phyloP scores from a whole-genome alignment of 2,888 invertebrate species.

The Campoplex capitator region DNA sequence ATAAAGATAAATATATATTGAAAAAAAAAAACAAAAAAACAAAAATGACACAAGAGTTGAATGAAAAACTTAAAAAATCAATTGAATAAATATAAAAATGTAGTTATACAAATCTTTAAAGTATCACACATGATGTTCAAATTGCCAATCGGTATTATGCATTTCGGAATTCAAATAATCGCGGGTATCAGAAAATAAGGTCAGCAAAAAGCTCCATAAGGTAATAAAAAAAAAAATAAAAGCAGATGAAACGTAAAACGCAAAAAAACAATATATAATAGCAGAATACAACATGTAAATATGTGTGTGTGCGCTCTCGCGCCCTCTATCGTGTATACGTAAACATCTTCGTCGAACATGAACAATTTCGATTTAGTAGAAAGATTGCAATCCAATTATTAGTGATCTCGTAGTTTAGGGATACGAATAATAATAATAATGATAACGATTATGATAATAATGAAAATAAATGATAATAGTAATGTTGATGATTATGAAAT shows the following conservation, averaged over 20 bases:
- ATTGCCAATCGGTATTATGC: slow-evolving; percentile 36
- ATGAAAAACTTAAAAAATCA: slow-evolving; percentile 39
- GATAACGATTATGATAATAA: slow-evolving; percentile 7
- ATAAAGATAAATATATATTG: slow-evolving; percentile 6
- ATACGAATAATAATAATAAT: slow-evolving; percentile 10
- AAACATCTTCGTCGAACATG: slow-evolving; percentile 41
- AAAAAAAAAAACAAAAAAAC: background rate
- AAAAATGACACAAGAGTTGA: slow-evolving; percentile 31
- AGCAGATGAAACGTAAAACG: slow-evolving; percentile 4
- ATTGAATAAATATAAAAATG: slow-evolving; percentile 31
- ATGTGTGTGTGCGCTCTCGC: slow-evolving; percentile 58
- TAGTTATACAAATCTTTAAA: slow-evolving; percentile 32
- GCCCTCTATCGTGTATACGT: slow-evolving; percentile 45
- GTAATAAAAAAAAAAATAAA: slow-evolving; percentile 3
- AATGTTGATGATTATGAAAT: slow-evolving; percentile 23
- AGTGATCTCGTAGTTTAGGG: slow-evolving; percentile 51
- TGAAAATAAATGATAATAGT: slow-evolving; percentile 17
- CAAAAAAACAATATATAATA: background rate
- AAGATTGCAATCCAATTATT: slow-evolving; percentile 50
- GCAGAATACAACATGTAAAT: slow-evolving; percentile 52
- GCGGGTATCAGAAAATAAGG: slow-evolving; percentile 20
- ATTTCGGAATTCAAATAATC: slow-evolving; percentile 18
- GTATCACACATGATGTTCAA: slow-evolving; percentile 44
- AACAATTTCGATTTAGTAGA: slow-evolving; percentile 43
- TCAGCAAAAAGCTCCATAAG: background rate